Conservation (phyloP, 2,888 invertebrate genomes). For the Mythimna vitellina region DNA sequence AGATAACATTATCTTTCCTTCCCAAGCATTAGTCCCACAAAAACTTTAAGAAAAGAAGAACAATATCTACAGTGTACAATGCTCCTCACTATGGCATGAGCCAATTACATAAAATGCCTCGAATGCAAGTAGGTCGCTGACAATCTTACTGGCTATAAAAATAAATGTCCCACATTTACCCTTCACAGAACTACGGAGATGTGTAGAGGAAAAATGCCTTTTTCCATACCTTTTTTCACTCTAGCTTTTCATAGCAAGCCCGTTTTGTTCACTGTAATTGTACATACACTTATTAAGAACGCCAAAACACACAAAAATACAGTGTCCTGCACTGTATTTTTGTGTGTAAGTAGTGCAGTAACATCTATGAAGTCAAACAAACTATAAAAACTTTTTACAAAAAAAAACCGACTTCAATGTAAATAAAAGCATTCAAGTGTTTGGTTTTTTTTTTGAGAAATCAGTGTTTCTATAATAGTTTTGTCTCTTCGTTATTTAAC, state of each 20-base stretch:
- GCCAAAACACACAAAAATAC: no score
- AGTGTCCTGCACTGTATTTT: no score
- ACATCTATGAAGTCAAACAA: no score
- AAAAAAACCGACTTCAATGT: no score
- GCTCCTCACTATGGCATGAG: conserved; percentile 20
- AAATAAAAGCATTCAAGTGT: no score
- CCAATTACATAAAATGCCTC: conserved; percentile 53
- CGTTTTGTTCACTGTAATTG: conserved; percentile 32
- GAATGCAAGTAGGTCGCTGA: conserved; percentile 59
- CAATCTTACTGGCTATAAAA: conserved; percentile 58
- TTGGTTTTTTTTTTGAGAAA: no score
- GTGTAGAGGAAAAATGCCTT: conserved; percentile 29
- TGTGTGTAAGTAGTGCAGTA: no score
- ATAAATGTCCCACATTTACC: conserved; percentile 62
- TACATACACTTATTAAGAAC: background rate
- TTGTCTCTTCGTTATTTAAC: no score
- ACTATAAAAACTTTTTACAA: no score
- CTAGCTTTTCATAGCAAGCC: background rate
- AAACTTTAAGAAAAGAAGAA: conserved; percentile 6
- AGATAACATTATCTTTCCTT: background rate
- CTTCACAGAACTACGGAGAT: conserved; percentile 38
- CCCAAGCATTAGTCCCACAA: background rate
- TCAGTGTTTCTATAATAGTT: no score
- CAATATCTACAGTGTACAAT: conserved; percentile 11
- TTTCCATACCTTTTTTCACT: conserved; percentile 16